These are phyloP conservation scores for Heliconius hortense DNA, from an alignment of 2,888 invertebrate genomes.

Conservation along the genomic window DNA sequence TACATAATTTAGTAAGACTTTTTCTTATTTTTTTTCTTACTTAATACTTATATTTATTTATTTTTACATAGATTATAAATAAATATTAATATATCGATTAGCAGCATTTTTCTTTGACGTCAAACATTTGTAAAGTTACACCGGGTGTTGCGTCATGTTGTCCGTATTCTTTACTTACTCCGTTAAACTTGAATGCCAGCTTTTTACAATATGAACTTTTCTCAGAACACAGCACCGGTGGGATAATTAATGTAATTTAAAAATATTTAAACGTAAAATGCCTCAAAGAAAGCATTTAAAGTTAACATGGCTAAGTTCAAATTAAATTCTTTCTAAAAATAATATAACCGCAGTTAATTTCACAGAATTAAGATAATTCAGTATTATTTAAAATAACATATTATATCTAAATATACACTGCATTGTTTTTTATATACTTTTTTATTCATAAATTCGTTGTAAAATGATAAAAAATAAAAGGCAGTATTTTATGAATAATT, in stretches of 20 bases:
- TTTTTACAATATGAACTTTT: constrained; percentile 19
- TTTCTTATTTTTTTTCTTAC: background rate
- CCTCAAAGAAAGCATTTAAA: background rate
- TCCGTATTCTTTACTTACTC: background rate
- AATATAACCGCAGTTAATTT: background rate
- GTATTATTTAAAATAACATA: background rate
- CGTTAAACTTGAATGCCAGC: constrained; percentile 26
- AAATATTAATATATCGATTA: constrained; percentile 4
- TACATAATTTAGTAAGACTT: no score
- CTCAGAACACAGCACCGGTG: constrained; percentile 9
- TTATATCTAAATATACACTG: background rate
- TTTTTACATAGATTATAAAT: background rate
- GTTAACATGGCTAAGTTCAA: background rate
- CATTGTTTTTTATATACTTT: background rate
- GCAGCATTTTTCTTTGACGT: constrained; percentile 21
- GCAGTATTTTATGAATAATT: background rate
- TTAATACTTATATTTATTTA: background rate
- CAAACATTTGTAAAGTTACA: constrained; percentile 18
- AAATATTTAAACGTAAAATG: background rate
- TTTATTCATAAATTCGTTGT: background rate
- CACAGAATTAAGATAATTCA: background rate
- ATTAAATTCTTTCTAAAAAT: background rate
- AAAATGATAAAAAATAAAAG: background rate
- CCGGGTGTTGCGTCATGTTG: constrained; percentile 25
- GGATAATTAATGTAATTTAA: constrained; percentile 15